Evolutionary conservation across 2,113 vertebrate species (phyloP).

Genomic region (Neogale vison): DNA sequence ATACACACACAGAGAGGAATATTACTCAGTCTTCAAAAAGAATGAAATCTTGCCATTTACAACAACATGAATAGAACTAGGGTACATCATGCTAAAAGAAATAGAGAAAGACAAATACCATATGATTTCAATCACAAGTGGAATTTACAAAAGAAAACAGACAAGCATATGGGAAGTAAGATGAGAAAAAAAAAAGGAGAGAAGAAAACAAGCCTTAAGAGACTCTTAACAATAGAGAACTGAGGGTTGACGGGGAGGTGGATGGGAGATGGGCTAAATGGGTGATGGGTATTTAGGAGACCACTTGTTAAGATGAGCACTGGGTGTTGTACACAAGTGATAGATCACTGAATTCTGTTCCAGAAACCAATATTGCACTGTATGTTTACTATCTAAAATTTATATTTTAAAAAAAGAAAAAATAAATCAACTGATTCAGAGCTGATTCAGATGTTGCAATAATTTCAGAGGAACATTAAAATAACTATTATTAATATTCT

Average conservation of each 20-base stretch:
- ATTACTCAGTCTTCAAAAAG: background rate
- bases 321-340: background rate
- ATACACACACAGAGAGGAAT: background rate
- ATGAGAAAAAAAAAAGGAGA: background rate
- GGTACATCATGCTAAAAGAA: background rate
- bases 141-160: background rate
- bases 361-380: background rate
- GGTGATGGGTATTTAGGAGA: background rate
- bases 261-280: background rate
- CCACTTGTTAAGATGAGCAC: background rate
- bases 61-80: background rate
- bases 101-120: background rate
- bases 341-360: background rate
- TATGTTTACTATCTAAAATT: background rate
- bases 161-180: background rate
- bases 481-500: background rate
- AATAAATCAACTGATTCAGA: background rate
- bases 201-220: background rate
- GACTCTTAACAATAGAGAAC: background rate
- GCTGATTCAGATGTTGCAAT: background rate
- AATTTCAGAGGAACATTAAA: background rate
- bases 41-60: background rate
- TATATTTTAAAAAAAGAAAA: background rate
- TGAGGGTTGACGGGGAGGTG: background rate
- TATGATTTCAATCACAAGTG: background rate